Evolutionary conservation across 1,140 invertebrate genomes (phyloP), one percentile per base, ranked within the genome.

Genomic region (Drosophila gunungcola): DNA sequence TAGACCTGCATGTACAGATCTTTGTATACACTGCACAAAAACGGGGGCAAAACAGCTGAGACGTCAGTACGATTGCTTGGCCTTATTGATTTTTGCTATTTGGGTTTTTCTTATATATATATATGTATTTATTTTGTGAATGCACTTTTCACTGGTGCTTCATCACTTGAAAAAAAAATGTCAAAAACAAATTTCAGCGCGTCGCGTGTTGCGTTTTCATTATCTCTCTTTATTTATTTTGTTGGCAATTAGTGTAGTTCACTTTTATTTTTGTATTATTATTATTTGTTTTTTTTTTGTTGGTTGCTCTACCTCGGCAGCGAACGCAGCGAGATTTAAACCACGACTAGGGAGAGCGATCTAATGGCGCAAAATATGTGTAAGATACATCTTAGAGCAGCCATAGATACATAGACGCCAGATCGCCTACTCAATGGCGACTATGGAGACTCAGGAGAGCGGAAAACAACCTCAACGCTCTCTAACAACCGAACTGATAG

Each of bases 401-500:
- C 13, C 9, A 49, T 46, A 70, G 61, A 52, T 43, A 65, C 64
- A 69, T 67, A 45, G 63, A 32, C 41, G 58, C 54, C 36, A 61
- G 72, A 52, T 75, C 72, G 72, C 72, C 73, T 75, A 75, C 72
- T 74, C 70, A 64, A 25, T 27, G 48, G 46, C 60, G 43, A 43
- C 46, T 29, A 11, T 46, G 10, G 13, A 34, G 25, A 2, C 57
- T 60, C 16, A 13, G 54, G 60, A 55, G 64, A 70, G 51, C 32
- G 13, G 27, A 9, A 54, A 34, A 32, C 60, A 43, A 39, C 13
- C 63, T 36, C 64, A 56, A 69, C 57, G 68, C 68, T 72, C 53
- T 57, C 53, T 70, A 70, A 70, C 56, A 73, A 25, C 72, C 29
- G 32, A 73, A 73, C 56, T 64, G 58, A 76, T 76, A 67, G 72